These are phyloP conservation scores for Ornithorhynchus anatinus DNA, from an alignment of 2,113 vertebrate genomes.

Conservation along the genomic window DNA sequence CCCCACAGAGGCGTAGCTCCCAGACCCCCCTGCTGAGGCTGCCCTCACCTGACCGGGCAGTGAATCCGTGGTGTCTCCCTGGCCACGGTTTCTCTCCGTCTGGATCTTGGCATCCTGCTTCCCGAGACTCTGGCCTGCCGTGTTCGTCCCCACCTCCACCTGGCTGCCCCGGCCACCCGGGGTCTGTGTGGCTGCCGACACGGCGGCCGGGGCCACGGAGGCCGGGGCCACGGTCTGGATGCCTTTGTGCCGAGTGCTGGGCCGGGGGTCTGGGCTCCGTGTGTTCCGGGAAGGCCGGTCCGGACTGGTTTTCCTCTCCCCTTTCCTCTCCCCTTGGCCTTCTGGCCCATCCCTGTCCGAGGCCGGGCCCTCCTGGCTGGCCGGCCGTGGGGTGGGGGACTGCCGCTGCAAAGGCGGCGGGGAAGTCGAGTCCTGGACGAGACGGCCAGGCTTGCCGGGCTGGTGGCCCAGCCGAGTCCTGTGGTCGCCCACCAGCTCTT, in stretches of 20 bases:
- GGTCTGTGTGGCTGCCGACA: constrained; percentile 72
- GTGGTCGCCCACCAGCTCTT: constrained; percentile 23
- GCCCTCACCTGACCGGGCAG: constrained; percentile 75
- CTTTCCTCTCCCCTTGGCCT: constrained; percentile 26
- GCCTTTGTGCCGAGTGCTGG: constrained; percentile 55
- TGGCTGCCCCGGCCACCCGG: constrained; percentile 49
- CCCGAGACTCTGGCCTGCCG: constrained; percentile 50
- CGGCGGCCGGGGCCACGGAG: constrained; percentile 39
- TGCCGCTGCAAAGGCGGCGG: constrained; percentile 32
- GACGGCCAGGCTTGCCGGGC: constrained; percentile 44
- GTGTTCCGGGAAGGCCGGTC: constrained; percentile 17
- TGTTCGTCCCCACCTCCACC: constrained; percentile 58
- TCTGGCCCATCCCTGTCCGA: constrained; percentile 42
- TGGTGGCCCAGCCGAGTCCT: constrained; percentile 37
- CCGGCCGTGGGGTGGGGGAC: not conserved
- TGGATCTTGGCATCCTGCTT: constrained; percentile 63
- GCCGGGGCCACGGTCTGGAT: constrained; percentile 58
- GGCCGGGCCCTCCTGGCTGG: constrained; percentile 18
- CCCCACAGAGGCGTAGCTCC: too few species aligned
- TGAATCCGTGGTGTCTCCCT: constrained; percentile 66
- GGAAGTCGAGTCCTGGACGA: constrained; percentile 9
- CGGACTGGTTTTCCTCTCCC: constrained; percentile 7
- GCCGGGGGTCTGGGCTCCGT: not conserved
- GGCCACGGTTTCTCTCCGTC: constrained; percentile 56
- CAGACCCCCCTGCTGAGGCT: not conserved